A percentile compares a stretch with the other conserved stretches of the same genome.
Conservation (phyloP, 1,140 invertebrate species). For the Kradibia gibbosae region DNA sequence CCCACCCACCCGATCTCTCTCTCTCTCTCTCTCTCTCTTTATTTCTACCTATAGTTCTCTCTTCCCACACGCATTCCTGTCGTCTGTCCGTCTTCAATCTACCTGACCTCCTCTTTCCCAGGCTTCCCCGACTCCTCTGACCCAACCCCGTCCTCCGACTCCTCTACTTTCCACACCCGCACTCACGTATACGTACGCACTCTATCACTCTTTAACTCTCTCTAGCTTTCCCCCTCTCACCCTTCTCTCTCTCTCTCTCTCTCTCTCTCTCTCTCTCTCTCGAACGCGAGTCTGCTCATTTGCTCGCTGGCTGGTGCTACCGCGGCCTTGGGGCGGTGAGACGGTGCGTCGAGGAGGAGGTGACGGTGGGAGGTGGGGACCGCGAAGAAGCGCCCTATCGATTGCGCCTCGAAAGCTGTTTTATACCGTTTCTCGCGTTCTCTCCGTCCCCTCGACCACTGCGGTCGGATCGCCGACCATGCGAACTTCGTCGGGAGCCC, state of each 20-base stretch:
- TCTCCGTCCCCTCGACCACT: background rate
- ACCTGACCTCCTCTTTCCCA: too few relatives aligned
- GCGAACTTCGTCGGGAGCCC: background rate
- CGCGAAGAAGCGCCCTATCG: slow-evolving; percentile 43
- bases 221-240: background rate
- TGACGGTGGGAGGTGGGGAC: background rate
- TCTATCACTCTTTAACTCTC: background rate
- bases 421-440: background rate
- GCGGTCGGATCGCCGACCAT: background rate
- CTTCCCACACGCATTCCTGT: too few relatives aligned
- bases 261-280: background rate
- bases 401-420: slow-evolving; percentile 34
- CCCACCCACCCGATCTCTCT: background rate
- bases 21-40: background rate
- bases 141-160: too few relatives aligned
- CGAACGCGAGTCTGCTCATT: too few relatives aligned
- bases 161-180: too few relatives aligned
- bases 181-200: too few relatives aligned
- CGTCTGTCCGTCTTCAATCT: too few relatives aligned
- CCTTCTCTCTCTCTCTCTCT: background rate
- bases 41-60: too few relatives aligned
- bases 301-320: background rate
- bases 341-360: background rate
- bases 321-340: slow-evolving; percentile 2
- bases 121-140: too few relatives aligned